A percentile compares a stretch with the other conserved stretches of the same genome.
These are phyloP conservation scores for Theocolax elegans DNA, from an alignment of 1,140 invertebrate species.

Conservation along the genomic window DNA sequence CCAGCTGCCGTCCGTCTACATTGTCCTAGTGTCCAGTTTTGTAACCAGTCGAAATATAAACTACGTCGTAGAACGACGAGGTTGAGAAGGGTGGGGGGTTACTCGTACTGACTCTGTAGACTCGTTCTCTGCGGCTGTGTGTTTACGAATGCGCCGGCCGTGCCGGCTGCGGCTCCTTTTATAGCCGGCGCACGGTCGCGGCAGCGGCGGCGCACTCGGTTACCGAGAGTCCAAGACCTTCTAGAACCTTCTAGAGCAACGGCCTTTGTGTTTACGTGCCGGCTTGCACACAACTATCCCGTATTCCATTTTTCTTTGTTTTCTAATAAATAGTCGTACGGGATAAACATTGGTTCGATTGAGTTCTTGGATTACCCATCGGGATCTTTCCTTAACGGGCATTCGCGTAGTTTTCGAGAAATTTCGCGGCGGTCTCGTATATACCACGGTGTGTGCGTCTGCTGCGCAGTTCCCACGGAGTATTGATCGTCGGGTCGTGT, in stretches of 20 bases:
- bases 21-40: conserved; percentile 48
- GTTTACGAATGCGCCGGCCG: conserved; percentile 60
- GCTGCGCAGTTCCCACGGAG: no score
- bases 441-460: no score
- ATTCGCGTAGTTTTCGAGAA: not conserved
- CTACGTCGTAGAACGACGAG: conserved; percentile 46
- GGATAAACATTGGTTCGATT: not conserved
- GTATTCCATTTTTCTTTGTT: no score
- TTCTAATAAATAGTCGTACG: not conserved
- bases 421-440: not conserved
- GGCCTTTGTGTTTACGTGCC: conserved; percentile 13
- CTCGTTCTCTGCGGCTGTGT: conserved; percentile 50
- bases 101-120: conserved; percentile 45
- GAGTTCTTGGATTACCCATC: not conserved
- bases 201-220: not conserved
- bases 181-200: conserved; percentile 51
- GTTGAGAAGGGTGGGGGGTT: conserved; percentile 42
- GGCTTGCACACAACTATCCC: not conserved
- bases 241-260: conserved; percentile 57
- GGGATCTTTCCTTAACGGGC: not conserved
- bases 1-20: conserved; percentile 55
- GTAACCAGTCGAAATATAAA: conserved; percentile 20
- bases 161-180: conserved; percentile 51
- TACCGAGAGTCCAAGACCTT: conserved; percentile 49
- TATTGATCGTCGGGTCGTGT: conserved; percentile 20